Evolutionary conservation across 1,140 invertebrate genomes (phyloP).

Genomic region (Phymastichus coffea): DNA sequence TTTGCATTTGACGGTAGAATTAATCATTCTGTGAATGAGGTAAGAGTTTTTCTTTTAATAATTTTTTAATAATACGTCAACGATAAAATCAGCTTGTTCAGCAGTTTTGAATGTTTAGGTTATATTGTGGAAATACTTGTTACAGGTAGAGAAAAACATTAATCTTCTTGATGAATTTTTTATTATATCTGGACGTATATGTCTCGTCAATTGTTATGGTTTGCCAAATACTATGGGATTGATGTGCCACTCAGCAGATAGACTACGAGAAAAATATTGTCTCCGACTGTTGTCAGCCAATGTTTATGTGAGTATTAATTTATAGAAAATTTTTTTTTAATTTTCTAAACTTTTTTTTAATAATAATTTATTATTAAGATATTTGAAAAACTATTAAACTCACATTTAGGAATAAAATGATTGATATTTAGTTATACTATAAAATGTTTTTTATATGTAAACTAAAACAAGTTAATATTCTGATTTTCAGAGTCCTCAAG

Average conservation of each 20-base stretch:
- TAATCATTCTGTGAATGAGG: constrained; percentile 37
- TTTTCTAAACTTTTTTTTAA: no score
- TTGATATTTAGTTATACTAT: no score
- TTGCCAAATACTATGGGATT: constrained; percentile 34
- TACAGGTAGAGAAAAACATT: constrained; percentile 45
- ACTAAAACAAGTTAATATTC: no score
- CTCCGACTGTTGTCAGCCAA: constrained; percentile 42
- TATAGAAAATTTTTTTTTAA: not conserved
- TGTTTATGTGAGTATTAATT: constrained; percentile 40
- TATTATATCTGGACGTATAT: constrained; percentile 39
- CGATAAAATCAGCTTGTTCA: not conserved
- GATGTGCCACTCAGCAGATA: constrained; percentile 34
- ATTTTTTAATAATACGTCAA: not conserved
- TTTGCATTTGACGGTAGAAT: constrained; percentile 44
- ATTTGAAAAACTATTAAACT: no score
- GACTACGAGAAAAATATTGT: constrained; percentile 44
- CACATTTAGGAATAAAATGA: no score
- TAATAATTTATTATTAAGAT: constrained; percentile 6
- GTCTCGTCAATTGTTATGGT: constrained; percentile 44
- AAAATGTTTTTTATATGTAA: no score
- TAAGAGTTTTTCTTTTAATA: constrained; percentile 30
- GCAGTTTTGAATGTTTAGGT: constrained; percentile 9
- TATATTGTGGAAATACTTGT: constrained; percentile 9
- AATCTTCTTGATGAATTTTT: constrained; percentile 42
- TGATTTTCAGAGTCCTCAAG: constrained; percentile 36